phyloP scores from a whole-genome alignment of 2,113 vertebrate genomes.

The Semnornis frantzii region DNA sequence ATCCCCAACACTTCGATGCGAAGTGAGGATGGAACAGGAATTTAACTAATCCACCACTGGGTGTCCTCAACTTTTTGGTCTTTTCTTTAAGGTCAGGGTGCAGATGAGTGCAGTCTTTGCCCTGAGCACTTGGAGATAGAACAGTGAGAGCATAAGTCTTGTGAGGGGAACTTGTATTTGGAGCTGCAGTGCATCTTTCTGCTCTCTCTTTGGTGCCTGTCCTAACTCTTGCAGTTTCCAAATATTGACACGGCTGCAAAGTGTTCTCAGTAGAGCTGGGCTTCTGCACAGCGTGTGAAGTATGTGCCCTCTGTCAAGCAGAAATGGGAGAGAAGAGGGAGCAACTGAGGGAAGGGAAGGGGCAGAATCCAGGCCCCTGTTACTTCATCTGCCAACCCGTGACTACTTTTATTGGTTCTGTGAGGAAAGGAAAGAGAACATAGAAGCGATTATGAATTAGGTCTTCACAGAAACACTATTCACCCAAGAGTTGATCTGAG shows the following conservation, averaged over 20 bases:
- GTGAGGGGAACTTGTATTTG: background rate
- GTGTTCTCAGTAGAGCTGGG: background rate
- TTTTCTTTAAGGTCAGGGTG: background rate
- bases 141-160: background rate
- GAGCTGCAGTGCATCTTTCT: background rate
- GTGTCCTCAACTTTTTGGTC: background rate
- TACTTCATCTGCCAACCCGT: background rate
- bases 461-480: background rate
- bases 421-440: background rate
- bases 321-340: background rate
- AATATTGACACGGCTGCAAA: constrained; percentile 69
- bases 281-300: background rate
- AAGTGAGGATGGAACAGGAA: background rate
- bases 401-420: background rate
- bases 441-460: background rate
- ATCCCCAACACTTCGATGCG: background rate
- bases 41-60: background rate
- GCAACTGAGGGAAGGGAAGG: background rate
- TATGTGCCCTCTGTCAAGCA: background rate
- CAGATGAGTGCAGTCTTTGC: background rate
- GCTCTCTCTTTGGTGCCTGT: background rate
- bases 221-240: constrained; percentile 3
- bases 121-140: background rate
- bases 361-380: background rate
- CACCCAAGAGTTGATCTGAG: background rate